Evolutionary conservation across 1,140 invertebrate species (phyloP), one percentile per base, ranked within the genome.

Genomic region (Rhynchophorus ferrugineus): DNA sequence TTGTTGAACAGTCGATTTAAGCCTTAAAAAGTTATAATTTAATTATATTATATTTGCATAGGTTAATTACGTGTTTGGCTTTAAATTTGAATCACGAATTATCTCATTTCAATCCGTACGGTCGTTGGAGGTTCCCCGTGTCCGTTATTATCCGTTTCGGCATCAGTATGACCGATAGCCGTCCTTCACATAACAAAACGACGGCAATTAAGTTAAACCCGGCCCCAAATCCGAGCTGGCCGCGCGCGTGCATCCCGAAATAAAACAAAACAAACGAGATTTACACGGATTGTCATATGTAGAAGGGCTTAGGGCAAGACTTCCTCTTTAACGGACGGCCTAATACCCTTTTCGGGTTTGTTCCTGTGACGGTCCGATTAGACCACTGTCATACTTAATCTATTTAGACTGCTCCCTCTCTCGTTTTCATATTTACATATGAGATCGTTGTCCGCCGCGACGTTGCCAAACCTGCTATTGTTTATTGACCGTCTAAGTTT

Each of bases 291-390:
- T 52, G 49, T 52, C 49, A 52, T 52, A 42, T 52, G 49, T 52
- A 52, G 43, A 52, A 45, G 42, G 49, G 49, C 49, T 52, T 52
- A 52, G 49, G 49, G 43, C 49, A 45, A 52, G 49, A 52, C 49
- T 45, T 42, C 19, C 49, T 51, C 39, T 51, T 44, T 51, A 51
- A 51, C 49, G 49, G 49, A 51, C 49, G 49, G 17, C 43, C 35
- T 52, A 52, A 52, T 52, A 43, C 49, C 49, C 49, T 52, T 45
- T 52, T 45, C 36, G 49, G 49, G 49, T 52, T 52, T 44, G 45
- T 43, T 52, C 44, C 39, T 52, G 49, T 52, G 49, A 52, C 49
- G 49, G 43, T 36, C 49, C 49, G 49, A 52, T 52, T 52, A 52
- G 49, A 45, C 36, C 34, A 39, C 19, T 52, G 49, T 52, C 49